These are phyloP conservation scores for Thamnaconus septentrionalis DNA, from an alignment of 2,113 vertebrate species.

Conservation along the genomic window DNA sequence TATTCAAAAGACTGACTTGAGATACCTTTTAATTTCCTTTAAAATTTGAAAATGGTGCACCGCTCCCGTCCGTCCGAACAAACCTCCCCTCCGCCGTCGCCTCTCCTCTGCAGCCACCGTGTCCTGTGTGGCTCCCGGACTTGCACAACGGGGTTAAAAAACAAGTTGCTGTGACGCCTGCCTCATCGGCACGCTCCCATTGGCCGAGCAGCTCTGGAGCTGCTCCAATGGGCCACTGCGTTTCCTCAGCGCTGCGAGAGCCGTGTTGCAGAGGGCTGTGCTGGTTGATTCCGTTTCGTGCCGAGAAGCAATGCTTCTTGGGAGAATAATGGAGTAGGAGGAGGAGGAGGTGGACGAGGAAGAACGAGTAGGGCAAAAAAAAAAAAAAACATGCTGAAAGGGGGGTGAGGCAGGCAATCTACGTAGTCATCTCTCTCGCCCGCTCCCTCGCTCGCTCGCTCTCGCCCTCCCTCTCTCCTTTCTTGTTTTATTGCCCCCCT, in stretches of 20 bases:
- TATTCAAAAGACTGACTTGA: too few relatives aligned
- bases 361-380: too few relatives aligned
- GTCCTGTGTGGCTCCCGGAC: conserved; percentile 42
- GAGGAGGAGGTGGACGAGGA: not conserved
- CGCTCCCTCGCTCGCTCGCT: conserved; percentile 19
- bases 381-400: not conserved
- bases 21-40: too few relatives aligned
- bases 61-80: too few relatives aligned
- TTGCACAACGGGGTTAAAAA: conserved; percentile 72
- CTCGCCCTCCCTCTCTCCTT: conserved; percentile 13
- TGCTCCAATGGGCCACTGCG: conserved; percentile 64
- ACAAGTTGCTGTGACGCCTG: conserved; percentile 71
- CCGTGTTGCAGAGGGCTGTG: conserved; percentile 66
- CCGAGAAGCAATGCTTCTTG: conserved; percentile 68
- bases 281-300: conserved; percentile 68
- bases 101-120: conserved; percentile 46
- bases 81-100: not conserved
- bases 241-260: conserved; percentile 61
- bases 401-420: conserved; percentile 52
- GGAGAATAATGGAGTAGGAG: conserved; percentile 59
- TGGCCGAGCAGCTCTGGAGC: conserved; percentile 60
- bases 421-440: conserved; percentile 47
- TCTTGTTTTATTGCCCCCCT: conserved; percentile 14
- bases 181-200: conserved; percentile 50
- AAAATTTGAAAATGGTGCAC: too few relatives aligned